These are phyloP conservation scores for Oscheius sp. DNA, from an alignment of 2,888 invertebrate genomes.

Conservation along the genomic window DNA sequence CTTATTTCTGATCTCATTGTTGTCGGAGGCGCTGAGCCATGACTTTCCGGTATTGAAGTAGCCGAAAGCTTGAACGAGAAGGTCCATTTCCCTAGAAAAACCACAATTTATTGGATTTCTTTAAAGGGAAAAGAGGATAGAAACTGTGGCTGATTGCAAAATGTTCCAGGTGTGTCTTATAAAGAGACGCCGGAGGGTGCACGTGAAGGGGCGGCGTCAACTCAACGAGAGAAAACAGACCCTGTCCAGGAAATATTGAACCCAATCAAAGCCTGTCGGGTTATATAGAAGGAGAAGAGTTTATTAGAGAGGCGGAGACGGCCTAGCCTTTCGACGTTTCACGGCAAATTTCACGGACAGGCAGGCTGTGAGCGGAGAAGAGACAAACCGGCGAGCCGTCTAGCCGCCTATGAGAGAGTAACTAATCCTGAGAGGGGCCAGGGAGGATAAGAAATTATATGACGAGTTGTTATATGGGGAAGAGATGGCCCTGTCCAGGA, in stretches of 20 bases:
- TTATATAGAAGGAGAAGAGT: not conserved
- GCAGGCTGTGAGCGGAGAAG: slow-evolving; percentile 8
- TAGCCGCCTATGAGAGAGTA: not conserved
- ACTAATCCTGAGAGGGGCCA: not conserved
- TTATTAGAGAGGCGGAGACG: not conserved
- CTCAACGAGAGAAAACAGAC: not conserved
- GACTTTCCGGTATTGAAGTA: slow-evolving; percentile 46
- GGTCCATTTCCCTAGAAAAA: slow-evolving; percentile 32
- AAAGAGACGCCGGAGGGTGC: slow-evolving; percentile 2
- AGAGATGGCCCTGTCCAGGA: too few species aligned
- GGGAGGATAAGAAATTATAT: not conserved
- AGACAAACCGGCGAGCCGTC: not conserved
- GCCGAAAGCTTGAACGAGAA: slow-evolving; percentile 51
- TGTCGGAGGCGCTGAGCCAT: slow-evolving; percentile 35
- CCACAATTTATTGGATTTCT: too few species aligned
- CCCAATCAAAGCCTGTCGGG: not conserved
- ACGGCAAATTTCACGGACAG: slow-evolving; percentile 30
- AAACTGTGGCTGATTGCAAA: not conserved
- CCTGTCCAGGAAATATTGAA: slow-evolving; percentile 22
- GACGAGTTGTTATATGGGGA: not conserved
- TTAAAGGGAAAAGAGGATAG: not conserved
- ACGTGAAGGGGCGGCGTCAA: slow-evolving; percentile 17
- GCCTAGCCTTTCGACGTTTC: not conserved
- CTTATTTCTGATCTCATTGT: slow-evolving; percentile 47
- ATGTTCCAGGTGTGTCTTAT: not conserved